Conservation (phyloP, 2,797 vertebrate species). For the Coregonus ussuriensis region DNA sequence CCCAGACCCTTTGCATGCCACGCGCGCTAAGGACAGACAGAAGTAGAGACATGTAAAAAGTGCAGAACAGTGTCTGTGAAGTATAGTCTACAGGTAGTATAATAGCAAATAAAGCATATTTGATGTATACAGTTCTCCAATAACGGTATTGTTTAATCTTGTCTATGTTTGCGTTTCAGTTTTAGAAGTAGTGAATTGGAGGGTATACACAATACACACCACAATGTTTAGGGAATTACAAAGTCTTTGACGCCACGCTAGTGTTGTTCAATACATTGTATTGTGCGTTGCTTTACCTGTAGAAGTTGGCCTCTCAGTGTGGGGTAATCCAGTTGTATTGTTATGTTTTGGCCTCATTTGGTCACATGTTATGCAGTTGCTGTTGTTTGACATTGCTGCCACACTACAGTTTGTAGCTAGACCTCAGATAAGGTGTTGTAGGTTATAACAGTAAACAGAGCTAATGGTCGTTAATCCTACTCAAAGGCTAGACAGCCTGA, state of each 20-base stretch:
- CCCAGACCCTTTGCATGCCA: neutral
- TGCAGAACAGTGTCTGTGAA: neutral
- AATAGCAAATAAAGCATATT: neutral
- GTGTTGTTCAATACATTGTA: neutral
- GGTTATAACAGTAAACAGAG: constrained; percentile 20
- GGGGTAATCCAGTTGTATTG: neutral
- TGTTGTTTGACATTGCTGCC: neutral
- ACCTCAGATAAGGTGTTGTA: neutral
- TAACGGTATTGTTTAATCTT: neutral
- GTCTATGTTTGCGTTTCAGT: neutral
- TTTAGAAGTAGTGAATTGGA: neutral
- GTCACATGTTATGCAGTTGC: neutral
- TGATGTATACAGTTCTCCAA: neutral
- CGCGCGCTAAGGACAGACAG: neutral
- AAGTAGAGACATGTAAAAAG: neutral
- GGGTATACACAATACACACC: neutral
- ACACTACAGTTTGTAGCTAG: neutral
- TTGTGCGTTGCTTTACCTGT: no score
- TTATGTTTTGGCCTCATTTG: neutral
- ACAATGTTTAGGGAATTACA: neutral
- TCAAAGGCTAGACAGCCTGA: neutral
- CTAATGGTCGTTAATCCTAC: neutral
- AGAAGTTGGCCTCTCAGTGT: neutral
- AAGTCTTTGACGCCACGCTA: neutral
- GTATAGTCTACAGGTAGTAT: neutral